These are phyloP conservation scores for Lasioglossum figueresi DNA, from an alignment of 2,888 invertebrate genomes.

Conservation along the genomic window DNA sequence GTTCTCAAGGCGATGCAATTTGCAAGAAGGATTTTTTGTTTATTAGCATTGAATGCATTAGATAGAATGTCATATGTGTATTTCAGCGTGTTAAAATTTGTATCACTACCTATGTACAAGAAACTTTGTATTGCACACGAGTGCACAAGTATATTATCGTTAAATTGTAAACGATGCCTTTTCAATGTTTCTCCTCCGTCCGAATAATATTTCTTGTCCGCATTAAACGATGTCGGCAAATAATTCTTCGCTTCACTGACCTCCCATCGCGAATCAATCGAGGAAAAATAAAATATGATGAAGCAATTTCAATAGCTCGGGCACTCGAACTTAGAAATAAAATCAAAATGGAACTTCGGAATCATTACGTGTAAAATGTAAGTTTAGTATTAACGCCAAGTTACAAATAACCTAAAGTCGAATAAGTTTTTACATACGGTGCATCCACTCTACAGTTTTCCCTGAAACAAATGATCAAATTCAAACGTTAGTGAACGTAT, in stretches of 20 bases:
- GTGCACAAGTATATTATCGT: background rate
- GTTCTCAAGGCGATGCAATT: background rate
- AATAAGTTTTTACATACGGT: slow-evolving; percentile 97
- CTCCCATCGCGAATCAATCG: background rate
- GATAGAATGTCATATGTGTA: background rate
- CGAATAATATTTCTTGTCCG: background rate
- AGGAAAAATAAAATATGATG: background rate
- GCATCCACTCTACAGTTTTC: slow-evolving; percentile 94
- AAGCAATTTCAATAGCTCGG: slow-evolving; percentile 45
- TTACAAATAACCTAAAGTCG: slow-evolving; percentile 96
- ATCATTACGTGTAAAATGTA: slow-evolving; percentile 74
- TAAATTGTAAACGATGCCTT: background rate
- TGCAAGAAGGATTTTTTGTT: background rate
- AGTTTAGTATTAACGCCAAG: slow-evolving; percentile 80
- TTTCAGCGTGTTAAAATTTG: background rate
- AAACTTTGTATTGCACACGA: background rate
- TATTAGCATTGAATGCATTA: background rate
- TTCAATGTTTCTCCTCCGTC: too few relatives aligned
- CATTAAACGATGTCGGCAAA: background rate
- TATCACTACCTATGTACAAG: background rate
- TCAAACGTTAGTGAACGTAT: slow-evolving; percentile 26
- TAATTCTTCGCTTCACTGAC: background rate
- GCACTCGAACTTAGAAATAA: slow-evolving; percentile 72
- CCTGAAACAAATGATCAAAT: slow-evolving; percentile 86
- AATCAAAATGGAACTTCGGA: slow-evolving; percentile 73